phyloP scores from a whole-genome alignment of 2,113 vertebrate species.

The Clupea harengus region DNA sequence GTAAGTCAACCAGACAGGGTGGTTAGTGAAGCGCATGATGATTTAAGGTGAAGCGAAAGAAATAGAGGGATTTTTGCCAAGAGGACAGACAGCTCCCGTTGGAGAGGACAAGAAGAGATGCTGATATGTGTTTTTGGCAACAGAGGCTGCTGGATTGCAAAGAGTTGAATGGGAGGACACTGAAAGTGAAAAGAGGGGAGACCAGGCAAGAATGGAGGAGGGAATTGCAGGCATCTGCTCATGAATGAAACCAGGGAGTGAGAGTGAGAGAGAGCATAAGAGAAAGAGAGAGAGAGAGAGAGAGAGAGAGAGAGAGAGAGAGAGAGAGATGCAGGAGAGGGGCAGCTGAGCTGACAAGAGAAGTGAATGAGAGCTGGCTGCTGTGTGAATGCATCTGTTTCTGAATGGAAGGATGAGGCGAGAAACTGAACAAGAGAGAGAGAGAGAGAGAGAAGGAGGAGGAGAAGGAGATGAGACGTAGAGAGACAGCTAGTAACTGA shows the following conservation, averaged over 20 bases:
- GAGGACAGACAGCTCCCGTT: not conserved
- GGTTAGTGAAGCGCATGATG: conserved; percentile 38
- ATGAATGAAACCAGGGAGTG: conserved; percentile 10
- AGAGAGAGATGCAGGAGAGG: not conserved
- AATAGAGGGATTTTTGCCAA: not conserved
- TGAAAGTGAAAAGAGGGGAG: not conserved
- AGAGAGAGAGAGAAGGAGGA: conserved; percentile 26
- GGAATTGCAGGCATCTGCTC: conserved; percentile 5
- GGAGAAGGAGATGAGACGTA: conserved; percentile 18
- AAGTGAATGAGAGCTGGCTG: conserved; percentile 1
- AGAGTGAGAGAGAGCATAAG: not conserved
- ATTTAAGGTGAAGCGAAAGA: conserved; percentile 30
- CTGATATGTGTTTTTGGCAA: not conserved
- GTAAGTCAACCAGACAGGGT: conserved; percentile 34
- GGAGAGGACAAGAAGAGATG: conserved; percentile 4
- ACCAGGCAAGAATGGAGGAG: conserved; percentile 10
- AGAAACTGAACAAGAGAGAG: conserved; percentile 23
- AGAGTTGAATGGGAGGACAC: not conserved
- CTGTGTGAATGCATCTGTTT: not conserved
- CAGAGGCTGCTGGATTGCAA: not conserved
- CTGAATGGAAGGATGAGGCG: not conserved
- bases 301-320: conserved; percentile 13
- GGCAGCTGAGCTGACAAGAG: not conserved
- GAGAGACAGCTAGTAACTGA: not conserved
- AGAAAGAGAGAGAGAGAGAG: not conserved